Evolutionary conservation across 92 coral and sea anemone genomes (phyloP), one percentile per base, ranked within the genome.

Genomic region (Epizoanthus stellaris): DNA sequence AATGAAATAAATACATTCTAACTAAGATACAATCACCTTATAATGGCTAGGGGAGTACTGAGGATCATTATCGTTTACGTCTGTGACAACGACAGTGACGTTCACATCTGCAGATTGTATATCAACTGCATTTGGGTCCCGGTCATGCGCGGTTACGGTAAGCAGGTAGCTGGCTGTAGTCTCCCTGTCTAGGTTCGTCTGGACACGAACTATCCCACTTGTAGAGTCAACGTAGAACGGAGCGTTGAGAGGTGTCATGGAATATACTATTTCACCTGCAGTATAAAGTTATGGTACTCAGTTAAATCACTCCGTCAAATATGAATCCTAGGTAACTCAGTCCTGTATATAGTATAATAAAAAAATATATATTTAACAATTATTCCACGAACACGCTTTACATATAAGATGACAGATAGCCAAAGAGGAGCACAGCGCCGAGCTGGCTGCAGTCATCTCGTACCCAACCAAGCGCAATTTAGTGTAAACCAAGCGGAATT

Each of bases 31-130:
- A 49, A 54, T 67, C n/a, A 91, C 93, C 89, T 87, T 83, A 72
- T 91, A 91, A 66, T 91, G 93, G 20, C 60, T 85, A n/a, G 93
- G 93, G 21, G 69, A 83, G 70, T 87, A 91, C 86, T 84, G 62
- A 4, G 93, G 93, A 30, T 82, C 75, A 53, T 91, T 91, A 65
- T 91, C 93, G 70, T 91, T 91, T 57, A 91, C 91, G 60, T 91
- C 93, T 49, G 73, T 91, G 36, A 91, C n/a, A 39, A 82, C 67
- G 52, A 91, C 6, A 13, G 83, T 84, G 12, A 88, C 85, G 63
- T 80, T 87, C 81, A 91, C 91, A 30, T 89, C 72, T 1, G 91
- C 30, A 3, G 93, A 83, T 59, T 73, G 72, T 21, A 80, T 39
- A 72, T 84, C 91, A 75, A 86, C 91, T 67, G 90, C 70, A 36